Base-by-base conservation (phyloP, 1,140 invertebrate species). In the Hirudo medicinalis region DNA sequence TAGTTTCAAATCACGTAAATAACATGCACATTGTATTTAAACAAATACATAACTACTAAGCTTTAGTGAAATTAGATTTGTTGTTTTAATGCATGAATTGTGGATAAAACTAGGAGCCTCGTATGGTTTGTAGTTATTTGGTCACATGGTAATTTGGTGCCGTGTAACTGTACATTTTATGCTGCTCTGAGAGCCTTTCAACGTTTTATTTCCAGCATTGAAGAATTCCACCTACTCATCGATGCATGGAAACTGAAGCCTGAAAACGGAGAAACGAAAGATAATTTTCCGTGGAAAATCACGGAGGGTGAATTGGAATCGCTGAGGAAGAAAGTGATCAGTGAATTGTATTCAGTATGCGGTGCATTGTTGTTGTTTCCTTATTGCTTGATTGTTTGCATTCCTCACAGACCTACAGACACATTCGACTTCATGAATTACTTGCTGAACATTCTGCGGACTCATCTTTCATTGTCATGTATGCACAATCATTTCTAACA, bases 401-500 rank as follows among this genome's bases (percentile, higher is more conserved):
- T 25, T n/a, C 54, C 9, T 25, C 57, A n/a, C 72, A 94, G 85
- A 94, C 90, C 0, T 86, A 89, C 79, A 84, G 91, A 2, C 91
- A 94, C 76, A 83, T 96, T 66, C 87, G 91, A 75, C 84, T 95
- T 55, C 84, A 90, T 70, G 91, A 96, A 80, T 82, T 94, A 72
- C 80, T 96, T 22, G 79, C 89, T 40, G 87, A 91, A 79, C 88
- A 94, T 82, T 94, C 91, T 5, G 87, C 82, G 75, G 85, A 91
- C 67, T 88, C 92, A 0, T 86, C 87, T 55, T 84, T 96, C 27
- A 87, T 96, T 77, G 90, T 94, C 66, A 94, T 96, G 92, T 57
- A 57, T 57, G 25, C 25, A 20, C 25, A 57, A 57, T 57, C 25
- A 57, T 20, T 57, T 57, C 9, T n/a, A n/a, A 57, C 9, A n/a